Percentiles rank a stretch among this genome's conserved stretches.
Evolutionary conservation across 37 sponge, comb jelly and placozoan genomes (phyloP).

Genomic region (Aplysina aerophoba): DNA sequence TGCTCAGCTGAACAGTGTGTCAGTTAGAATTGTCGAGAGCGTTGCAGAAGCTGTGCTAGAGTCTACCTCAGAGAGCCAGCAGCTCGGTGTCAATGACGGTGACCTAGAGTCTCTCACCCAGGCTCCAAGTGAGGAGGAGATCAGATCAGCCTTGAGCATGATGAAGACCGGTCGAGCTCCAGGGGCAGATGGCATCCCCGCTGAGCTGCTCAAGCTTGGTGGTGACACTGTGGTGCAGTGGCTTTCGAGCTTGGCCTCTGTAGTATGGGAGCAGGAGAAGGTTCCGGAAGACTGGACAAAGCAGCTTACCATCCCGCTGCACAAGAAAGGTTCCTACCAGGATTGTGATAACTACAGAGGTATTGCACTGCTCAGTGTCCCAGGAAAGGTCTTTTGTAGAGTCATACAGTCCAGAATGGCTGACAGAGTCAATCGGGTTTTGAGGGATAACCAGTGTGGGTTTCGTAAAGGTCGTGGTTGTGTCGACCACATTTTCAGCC

Average conservation of each 20-base stretch:
- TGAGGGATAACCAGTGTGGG: constrained; percentile 45
- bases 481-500: constrained; percentile 31
- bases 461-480: constrained; percentile 28
- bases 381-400: constrained; percentile 34
- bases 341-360: constrained; percentile 21
- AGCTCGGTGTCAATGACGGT: background rate
- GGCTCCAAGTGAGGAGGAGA: background rate
- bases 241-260: background rate
- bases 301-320: constrained; percentile 7
- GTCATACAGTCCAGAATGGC: constrained; percentile 15
- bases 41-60: background rate
- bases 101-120: background rate
- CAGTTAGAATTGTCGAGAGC: background rate
- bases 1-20: background rate
- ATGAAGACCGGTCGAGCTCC: background rate
- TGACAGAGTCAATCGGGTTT: background rate
- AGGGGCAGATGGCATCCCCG: background rate
- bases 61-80: background rate
- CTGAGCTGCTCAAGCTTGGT: background rate
- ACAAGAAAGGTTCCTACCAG: background rate
- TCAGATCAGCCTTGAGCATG: background rate
- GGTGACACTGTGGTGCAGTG: background rate
- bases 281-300: background rate
- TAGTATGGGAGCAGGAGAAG: background rate
- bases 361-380: constrained; percentile 19